Conservation (phyloP, 2,888 invertebrate genomes). For the Panopea generosa region DNA sequence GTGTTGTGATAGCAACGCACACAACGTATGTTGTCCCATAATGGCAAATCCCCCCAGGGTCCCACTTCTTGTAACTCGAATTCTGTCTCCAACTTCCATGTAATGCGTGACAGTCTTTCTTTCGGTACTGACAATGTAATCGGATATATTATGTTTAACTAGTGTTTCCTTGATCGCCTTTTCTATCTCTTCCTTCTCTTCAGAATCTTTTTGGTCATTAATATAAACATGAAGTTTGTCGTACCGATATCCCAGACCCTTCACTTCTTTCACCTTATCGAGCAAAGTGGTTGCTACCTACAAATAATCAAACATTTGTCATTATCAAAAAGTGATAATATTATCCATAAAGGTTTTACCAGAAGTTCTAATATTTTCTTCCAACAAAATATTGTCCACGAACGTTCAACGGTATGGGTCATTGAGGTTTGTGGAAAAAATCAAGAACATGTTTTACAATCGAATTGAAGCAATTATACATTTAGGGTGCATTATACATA, state of each 20-base stretch:
- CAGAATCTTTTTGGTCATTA: not conserved
- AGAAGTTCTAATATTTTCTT: no score
- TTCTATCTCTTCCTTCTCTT: not conserved
- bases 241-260: constrained; percentile 6
- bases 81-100: constrained; percentile 7
- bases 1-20: constrained; percentile 12
- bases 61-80: constrained; percentile 4
- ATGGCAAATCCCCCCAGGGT: constrained; percentile 10
- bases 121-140: not conserved
- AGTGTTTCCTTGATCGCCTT: constrained; percentile 2
- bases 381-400: no score
- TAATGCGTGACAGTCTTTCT: constrained; percentile 11
- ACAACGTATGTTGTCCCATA: constrained; percentile 11
- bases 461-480: no score
- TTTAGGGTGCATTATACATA: no score
- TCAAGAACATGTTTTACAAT: no score
- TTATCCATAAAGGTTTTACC: no score
- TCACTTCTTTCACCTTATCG: not conserved
- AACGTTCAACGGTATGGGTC: no score
- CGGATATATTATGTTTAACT: constrained; percentile 2
- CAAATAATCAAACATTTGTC: no score
- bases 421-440: no score
- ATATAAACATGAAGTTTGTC: constrained; percentile 16
- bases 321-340: not conserved
- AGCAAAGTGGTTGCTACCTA: constrained; percentile 3